Conservation (phyloP, 2,888 invertebrate genomes). For the Tupiocoris notatus region DNA sequence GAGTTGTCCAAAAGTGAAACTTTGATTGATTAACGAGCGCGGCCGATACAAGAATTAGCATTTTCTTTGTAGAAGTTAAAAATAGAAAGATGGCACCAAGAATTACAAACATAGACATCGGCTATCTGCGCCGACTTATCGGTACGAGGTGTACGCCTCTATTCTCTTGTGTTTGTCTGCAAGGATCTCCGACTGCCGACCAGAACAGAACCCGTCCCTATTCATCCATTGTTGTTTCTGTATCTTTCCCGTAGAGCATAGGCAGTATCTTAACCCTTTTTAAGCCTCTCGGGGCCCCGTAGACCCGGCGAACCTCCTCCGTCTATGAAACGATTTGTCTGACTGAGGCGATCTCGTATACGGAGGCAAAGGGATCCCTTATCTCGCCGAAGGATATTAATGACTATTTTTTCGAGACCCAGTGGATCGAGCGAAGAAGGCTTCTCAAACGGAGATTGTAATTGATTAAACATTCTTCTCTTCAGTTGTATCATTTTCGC, state of each 20-base stretch:
- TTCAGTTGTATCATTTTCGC: background rate
- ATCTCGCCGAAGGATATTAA: constrained; percentile 39
- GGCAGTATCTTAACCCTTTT: background rate
- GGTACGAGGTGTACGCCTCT: background rate
- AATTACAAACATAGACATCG: background rate
- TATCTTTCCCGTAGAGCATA: background rate
- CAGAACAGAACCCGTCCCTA: background rate
- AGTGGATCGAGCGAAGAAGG: background rate
- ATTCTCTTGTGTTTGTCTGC: background rate
- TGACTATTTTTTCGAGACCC: constrained; percentile 27
- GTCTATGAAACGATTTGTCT: constrained; percentile 39
- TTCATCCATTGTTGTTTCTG: background rate
- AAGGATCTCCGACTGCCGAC: background rate
- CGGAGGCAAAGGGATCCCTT: constrained; percentile 38
- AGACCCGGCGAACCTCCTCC: background rate
- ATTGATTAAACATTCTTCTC: background rate
- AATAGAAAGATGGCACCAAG: background rate
- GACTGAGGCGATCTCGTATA: constrained; percentile 4
- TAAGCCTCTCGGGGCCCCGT: background rate
- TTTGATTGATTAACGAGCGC: no score
- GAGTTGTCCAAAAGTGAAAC: no score
- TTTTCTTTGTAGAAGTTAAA: no score
- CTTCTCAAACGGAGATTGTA: background rate
- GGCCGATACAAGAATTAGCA: no score
- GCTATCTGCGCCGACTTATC: background rate